phyloP scores from a whole-genome alignment of 35 echinoderm and acorn worm genomes.

The Patiria miniata region DNA sequence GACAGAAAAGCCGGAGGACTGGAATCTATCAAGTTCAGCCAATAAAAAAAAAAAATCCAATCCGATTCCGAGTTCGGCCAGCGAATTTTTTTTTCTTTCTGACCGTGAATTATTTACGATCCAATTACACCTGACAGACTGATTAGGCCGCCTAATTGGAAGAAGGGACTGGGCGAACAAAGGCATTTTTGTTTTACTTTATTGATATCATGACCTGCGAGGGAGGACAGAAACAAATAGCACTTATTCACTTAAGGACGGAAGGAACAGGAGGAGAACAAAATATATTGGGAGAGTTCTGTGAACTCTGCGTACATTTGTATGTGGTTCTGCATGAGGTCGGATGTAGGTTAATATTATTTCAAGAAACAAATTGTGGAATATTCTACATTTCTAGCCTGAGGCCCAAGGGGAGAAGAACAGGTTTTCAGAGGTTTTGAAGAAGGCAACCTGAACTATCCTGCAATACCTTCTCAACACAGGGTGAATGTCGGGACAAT shows the following conservation, averaged over 20 bases:
- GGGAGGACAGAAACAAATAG: not conserved
- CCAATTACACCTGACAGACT: not conserved
- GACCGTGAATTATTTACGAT: not conserved
- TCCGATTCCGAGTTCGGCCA: not conserved
- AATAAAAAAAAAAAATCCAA: slow-evolving; percentile 13
- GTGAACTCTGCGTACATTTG: no score
- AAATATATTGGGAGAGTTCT: not conserved
- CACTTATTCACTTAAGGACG: slow-evolving; percentile 1
- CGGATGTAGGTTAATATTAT: no score
- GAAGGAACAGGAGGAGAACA: not conserved
- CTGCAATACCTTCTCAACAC: no score
- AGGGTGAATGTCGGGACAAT: no score
- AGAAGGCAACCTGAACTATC: no score
- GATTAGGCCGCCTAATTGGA: slow-evolving; percentile 11
- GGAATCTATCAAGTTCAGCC: not conserved
- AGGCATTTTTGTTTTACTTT: not conserved
- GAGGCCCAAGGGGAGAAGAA: no score
- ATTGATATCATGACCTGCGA: not conserved
- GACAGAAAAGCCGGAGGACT: not conserved
- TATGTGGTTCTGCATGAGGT: no score
- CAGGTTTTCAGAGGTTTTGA: no score
- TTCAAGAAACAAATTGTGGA: no score
- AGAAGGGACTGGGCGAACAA: not conserved
- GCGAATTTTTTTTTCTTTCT: not conserved
- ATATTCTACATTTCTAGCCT: no score